Base-by-base conservation (phyloP, 2,888 invertebrate species). In the Synanthedon formicaeformis region DNA sequence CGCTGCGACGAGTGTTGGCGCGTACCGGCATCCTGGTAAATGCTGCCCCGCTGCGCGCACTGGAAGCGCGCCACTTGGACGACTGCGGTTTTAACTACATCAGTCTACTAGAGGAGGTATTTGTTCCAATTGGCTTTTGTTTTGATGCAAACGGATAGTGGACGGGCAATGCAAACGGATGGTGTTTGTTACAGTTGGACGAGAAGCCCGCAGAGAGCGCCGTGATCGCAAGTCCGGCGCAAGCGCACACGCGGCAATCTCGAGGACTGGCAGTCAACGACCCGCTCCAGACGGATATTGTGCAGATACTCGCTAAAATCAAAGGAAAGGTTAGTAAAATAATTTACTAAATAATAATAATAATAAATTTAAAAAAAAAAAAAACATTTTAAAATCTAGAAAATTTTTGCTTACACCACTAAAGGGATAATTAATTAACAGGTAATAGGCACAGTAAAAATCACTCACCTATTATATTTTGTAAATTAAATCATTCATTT, bases 21-120 rank as follows among this genome's bases (percentile, higher is more conserved):
- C 89, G 91, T 18, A 90, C 91, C 62, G 91, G 92, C 54, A 90
- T 94, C 68, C 81, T 93, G 56, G 81, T 92, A 6, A 88, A 92
- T 0, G 86, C 89, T 50, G 89, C 89, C 62, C 94, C 94, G 68
- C 73, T 92, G 53, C 90, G 90, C 54, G 91, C 93, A 16, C 82
- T 95, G 50, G 91, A 93, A 69, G 88, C 88, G 62, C 87, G 92
- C 58, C 94, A 92, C 78, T 90, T 91, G 57, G 92, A 94, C 71
- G 92, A 93, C 68, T 76, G 91, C 67, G 94, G 94, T 18, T 94
- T 95, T 75, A 91, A 91, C 81, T 95, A 94, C 69, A 86, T 88
- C 57, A 88, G 88, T 62, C 91, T 95, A 61, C 78, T 94, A 52
- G 89, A 90, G 54, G 93, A 94, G 77, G 90, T 91, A 48, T 14